Conservation (phyloP, 2,888 invertebrate species). For the Leptinotarsa peninsularis region DNA sequence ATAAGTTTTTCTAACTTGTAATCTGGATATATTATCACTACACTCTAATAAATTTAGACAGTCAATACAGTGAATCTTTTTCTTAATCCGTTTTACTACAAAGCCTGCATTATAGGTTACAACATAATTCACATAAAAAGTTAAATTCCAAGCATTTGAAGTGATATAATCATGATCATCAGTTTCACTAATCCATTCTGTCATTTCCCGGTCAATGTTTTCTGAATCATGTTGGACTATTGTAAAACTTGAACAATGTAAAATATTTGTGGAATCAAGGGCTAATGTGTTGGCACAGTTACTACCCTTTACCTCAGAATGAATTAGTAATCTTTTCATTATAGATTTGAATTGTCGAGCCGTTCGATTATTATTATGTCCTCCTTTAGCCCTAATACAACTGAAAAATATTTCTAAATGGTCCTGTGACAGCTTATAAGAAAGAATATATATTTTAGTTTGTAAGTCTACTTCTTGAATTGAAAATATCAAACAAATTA, state of each 20-base stretch:
- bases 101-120: constrained; percentile 35
- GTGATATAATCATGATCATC: neutral
- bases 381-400: constrained; percentile 25
- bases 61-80: neutral
- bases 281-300: constrained; percentile 31
- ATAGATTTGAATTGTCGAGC: constrained; percentile 31
- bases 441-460: constrained; percentile 33
- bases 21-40: neutral
- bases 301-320: constrained; percentile 25
- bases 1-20: constrained; percentile 25
- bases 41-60: constrained; percentile 21
- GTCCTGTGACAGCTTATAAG: constrained; percentile 35
- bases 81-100: constrained; percentile 20
- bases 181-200: neutral
- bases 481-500: constrained; percentile 34
- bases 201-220: neutral
- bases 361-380: constrained; percentile 40
- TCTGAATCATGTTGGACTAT: neutral
- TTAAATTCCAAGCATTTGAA: constrained; percentile 15
- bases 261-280: constrained; percentile 30
- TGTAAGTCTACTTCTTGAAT: constrained; percentile 24
- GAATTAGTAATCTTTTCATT: constrained; percentile 33
- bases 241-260: constrained; percentile 13
- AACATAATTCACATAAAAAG: constrained; percentile 27
- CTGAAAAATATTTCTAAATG: constrained; percentile 36